phyloP scores from a whole-genome alignment of 1,140 invertebrate genomes.

The Goniozus legneri region DNA sequence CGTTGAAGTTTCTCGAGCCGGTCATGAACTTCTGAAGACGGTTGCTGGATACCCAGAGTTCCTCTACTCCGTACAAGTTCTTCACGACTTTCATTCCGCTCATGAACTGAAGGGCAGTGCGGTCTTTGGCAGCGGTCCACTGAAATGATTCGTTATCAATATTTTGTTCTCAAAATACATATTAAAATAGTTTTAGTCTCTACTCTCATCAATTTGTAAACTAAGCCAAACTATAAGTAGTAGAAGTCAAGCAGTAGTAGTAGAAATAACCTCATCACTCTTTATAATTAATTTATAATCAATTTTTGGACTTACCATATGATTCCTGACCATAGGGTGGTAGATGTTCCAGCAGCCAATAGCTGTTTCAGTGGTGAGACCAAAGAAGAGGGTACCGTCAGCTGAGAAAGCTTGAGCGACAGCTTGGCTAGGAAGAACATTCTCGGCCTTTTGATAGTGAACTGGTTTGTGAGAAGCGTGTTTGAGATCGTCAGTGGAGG shows the following conservation, averaged over 20 bases:
- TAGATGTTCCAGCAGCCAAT: slow-evolving; percentile 43
- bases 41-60: slow-evolving; percentile 63
- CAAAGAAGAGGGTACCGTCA: slow-evolving; percentile 39
- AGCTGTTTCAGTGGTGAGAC: slow-evolving; percentile 31
- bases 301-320: slow-evolving; percentile 6
- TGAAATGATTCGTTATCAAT: slow-evolving; percentile 17
- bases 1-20: slow-evolving; percentile 25
- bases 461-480: slow-evolving; percentile 13
- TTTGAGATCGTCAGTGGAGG: slow-evolving; percentile 22
- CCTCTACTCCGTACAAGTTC: slow-evolving; percentile 56
- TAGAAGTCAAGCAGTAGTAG: too few relatives aligned
- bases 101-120: slow-evolving; percentile 59
- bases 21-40: slow-evolving; percentile 40
- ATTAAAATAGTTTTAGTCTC: not conserved
- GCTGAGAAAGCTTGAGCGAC: slow-evolving; percentile 38
- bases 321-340: rapidly evolving
- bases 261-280: not conserved
- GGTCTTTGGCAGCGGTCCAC: slow-evolving; percentile 52
- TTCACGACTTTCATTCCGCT: slow-evolving; percentile 61
- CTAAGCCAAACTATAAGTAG: too few relatives aligned
- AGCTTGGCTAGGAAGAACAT: slow-evolving; percentile 40
- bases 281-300: not conserved
- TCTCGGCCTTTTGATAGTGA: slow-evolving; percentile 36
- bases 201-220: not conserved
- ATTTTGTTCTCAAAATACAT: slow-evolving; percentile 3